A percentile compares a stretch with the other conserved stretches of the same genome.
These are phyloP conservation scores for Coregonus clupeaformis DNA, from an alignment of 2,113 vertebrate species.

Conservation along the genomic window DNA sequence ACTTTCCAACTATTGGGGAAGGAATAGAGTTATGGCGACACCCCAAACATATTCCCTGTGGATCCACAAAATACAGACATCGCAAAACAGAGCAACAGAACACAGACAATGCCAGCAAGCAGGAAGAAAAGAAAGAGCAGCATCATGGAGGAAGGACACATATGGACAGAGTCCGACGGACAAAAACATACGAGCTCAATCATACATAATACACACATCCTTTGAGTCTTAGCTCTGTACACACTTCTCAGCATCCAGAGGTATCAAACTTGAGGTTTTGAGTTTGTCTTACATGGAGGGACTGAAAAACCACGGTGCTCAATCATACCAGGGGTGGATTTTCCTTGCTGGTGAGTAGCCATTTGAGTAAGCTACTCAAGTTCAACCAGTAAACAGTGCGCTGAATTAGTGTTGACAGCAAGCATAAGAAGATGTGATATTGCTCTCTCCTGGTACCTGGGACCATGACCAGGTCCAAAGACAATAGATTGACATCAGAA, in stretches of 20 bases:
- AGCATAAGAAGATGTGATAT: background rate
- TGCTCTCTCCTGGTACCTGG: background rate
- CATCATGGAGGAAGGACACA: background rate
- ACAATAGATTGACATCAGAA: no score
- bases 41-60: background rate
- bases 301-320: background rate
- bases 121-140: background rate
- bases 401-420: background rate
- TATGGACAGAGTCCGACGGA: no score
- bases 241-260: constrained; percentile 6
- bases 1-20: background rate
- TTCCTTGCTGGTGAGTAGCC: background rate
- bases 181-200: background rate
- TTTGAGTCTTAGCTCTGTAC: background rate
- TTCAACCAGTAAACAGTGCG: background rate
- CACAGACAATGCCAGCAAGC: background rate
- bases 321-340: no score
- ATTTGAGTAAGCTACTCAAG: background rate
- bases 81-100: background rate
- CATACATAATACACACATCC: background rate
- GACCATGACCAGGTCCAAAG: background rate
- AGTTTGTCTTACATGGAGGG: background rate
- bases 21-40: background rate
- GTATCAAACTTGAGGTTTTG: background rate
- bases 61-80: background rate